Conservation (phyloP, 1,140 invertebrate species). For the Drosophila ficusphila region DNA sequence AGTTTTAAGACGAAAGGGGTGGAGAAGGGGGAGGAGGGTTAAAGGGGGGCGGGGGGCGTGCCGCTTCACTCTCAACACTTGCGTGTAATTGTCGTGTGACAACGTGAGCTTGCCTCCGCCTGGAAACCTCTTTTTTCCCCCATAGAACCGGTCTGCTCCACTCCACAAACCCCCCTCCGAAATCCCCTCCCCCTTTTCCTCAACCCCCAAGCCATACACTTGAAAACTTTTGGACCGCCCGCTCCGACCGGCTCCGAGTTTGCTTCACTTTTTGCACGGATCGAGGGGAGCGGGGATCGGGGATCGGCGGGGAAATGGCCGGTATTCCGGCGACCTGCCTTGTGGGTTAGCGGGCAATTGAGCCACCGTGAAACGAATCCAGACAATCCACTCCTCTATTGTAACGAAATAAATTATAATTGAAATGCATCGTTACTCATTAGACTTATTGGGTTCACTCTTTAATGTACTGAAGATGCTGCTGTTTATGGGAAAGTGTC, state of each 20-base stretch:
- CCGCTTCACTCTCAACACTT: constrained; percentile 53
- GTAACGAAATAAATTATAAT: no score
- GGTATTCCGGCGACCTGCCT: constrained; percentile 34
- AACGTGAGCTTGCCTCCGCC: constrained; percentile 48
- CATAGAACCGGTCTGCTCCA: constrained; percentile 58
- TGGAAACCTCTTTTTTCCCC: constrained; percentile 62
- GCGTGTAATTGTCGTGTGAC: constrained; percentile 65
- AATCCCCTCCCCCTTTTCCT: neutral
- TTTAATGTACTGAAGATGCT: no score
- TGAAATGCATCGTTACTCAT: no score
- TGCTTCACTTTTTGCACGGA: constrained; percentile 31
- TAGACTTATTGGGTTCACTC: no score
- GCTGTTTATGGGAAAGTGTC: no score
- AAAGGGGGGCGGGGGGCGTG: neutral
- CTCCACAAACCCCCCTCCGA: neutral
- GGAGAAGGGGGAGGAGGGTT: neutral
- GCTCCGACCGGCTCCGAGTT: constrained; percentile 11
- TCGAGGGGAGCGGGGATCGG: neutral
- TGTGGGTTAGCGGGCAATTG: constrained; percentile 28
- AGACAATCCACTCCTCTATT: no score
- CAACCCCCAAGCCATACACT: neutral
- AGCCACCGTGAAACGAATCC: constrained; percentile 8
- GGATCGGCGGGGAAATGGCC: constrained; percentile 2
- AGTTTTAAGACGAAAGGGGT: constrained; percentile 10
- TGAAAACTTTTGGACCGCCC: constrained; percentile 7